Base-by-base conservation (phyloP, 1,140 invertebrate genomes). In the Drosophila bifasciata region DNA sequence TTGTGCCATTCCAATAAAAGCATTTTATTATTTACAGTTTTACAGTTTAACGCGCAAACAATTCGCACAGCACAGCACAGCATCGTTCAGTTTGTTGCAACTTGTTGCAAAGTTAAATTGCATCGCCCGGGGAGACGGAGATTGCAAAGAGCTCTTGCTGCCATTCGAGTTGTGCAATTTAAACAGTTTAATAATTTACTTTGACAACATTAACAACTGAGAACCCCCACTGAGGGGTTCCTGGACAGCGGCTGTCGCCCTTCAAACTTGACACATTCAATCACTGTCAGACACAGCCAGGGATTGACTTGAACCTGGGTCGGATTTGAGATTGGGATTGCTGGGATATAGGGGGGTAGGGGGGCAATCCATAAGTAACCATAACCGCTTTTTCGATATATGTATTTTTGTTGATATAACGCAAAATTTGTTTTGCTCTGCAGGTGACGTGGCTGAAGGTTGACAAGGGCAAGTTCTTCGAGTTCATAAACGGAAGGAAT, bases 401-500 rank as follows among this genome's bases (percentile, higher is more conserved):
- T 21, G 19, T 60, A 50, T 73, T 72, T 89, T n/a, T n/a, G n/a
- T n/a, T 77, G 75, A 79, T 86, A 83, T 69, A 41, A 44, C 39
- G 48, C 66, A 68, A 75, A 70, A 44, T 70, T 23, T 69, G 16
- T 50, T 52, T 60, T 78, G 68, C 66, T 43, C 91, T 91, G 39
- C 80, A 92, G 91, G 91, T 92, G 64, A 95, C 96, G 89, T 97
- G 96, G 94, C 92, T 94, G 55, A 95, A 95, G 79, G 94, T 94
- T 76, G 94, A 94, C 80, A 93, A 93, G 86, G 96, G 96, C 91
- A 95, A 92, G 68, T 91, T 97, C 91, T 95, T 96, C 84, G 94
- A 96, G 91, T 97, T 95, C 91, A 94, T 96, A 84, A 94, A 94
- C 68, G 95, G 95, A 57, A 93, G 95, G 60, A 95, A 93, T 77